Conservation (phyloP, 2,888 invertebrate genomes). For the Platerodrilus igneus region DNA sequence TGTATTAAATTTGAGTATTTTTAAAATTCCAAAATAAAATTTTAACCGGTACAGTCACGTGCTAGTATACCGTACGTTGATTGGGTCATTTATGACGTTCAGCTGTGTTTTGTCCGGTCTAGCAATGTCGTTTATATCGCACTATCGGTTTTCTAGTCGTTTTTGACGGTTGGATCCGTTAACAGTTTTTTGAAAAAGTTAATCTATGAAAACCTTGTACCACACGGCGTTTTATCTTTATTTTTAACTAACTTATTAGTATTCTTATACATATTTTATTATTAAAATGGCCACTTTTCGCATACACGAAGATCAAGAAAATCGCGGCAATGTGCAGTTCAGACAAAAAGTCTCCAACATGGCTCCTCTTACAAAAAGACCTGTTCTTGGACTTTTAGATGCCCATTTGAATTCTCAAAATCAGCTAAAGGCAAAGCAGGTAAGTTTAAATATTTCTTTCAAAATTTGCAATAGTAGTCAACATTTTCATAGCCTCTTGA, state of each 20-base stretch:
- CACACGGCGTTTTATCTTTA: constrained; percentile 15
- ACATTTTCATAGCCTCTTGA: constrained; percentile 31
- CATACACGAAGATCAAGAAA: constrained; percentile 76
- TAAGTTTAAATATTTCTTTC: no score
- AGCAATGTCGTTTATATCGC: constrained; percentile 17
- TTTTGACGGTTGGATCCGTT: constrained; percentile 30
- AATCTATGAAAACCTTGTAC: no score
- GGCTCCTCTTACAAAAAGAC: constrained; percentile 56
- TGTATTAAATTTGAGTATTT: no score
- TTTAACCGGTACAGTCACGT: no score
- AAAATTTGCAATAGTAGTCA: no score
- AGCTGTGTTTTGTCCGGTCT: constrained; percentile 31
- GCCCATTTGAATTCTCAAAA: constrained; percentile 50
- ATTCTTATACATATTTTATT: constrained; percentile 15
- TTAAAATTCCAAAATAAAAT: no score
- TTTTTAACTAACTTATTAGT: constrained; percentile 7
- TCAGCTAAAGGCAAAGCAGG: constrained; percentile 35
- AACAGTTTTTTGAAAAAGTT: constrained; percentile 6
- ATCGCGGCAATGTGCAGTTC: constrained; percentile 50
- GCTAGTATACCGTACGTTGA: not conserved
- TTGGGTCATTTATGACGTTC: constrained; percentile 20
- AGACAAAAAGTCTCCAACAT: constrained; percentile 49
- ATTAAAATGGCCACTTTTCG: constrained; percentile 66
- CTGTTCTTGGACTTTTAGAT: constrained; percentile 61
- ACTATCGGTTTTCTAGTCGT: constrained; percentile 27